Percentiles rank a stretch among this genome's conserved stretches.
Conservation (phyloP, 2,888 invertebrate species). For the Diabrotica balteata region DNA sequence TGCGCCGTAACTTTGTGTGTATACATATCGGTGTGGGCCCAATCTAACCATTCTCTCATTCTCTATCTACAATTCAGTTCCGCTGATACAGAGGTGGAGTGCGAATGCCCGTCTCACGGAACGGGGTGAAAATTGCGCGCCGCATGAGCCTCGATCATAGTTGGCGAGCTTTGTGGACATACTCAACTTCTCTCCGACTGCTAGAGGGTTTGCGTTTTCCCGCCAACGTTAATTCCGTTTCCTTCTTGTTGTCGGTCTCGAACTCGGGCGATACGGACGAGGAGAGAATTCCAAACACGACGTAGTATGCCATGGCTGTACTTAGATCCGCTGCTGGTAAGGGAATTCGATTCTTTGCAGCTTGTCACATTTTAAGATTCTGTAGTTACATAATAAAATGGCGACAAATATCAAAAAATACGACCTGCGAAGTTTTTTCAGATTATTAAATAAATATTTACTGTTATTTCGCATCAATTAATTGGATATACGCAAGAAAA, state of each 20-base stretch:
- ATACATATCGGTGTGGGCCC: slow-evolving; percentile 16
- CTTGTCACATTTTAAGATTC: no score
- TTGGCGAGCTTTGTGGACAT: slow-evolving; percentile 10
- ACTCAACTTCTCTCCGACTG: not conserved
- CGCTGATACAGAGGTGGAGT: slow-evolving; percentile 47
- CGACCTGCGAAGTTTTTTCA: no score
- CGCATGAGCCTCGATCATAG: slow-evolving; percentile 14
- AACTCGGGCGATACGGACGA: slow-evolving; percentile 1
- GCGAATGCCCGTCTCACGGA: slow-evolving; percentile 44
- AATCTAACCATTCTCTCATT: slow-evolving; percentile 25
- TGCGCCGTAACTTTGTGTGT: slow-evolving; percentile 38
- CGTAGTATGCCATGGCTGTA: slow-evolving; percentile 57
- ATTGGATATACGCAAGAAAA: no score
- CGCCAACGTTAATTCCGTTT: not conserved
- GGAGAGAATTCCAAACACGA: slow-evolving; percentile 3
- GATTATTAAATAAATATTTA: no score
- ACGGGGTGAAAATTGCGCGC: slow-evolving; percentile 31
- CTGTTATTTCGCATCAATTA: no score
- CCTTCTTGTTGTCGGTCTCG: slow-evolving; percentile 2
- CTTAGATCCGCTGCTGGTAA: slow-evolving; percentile 59
- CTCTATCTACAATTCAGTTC: slow-evolving; percentile 44
- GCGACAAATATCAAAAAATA: no score
- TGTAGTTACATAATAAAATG: no score
- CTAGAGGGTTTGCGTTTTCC: slow-evolving; percentile 9
- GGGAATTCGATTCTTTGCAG: slow-evolving; percentile 23